Conservation (phyloP, 2,888 invertebrate genomes). For the Octonoba sinensis region DNA sequence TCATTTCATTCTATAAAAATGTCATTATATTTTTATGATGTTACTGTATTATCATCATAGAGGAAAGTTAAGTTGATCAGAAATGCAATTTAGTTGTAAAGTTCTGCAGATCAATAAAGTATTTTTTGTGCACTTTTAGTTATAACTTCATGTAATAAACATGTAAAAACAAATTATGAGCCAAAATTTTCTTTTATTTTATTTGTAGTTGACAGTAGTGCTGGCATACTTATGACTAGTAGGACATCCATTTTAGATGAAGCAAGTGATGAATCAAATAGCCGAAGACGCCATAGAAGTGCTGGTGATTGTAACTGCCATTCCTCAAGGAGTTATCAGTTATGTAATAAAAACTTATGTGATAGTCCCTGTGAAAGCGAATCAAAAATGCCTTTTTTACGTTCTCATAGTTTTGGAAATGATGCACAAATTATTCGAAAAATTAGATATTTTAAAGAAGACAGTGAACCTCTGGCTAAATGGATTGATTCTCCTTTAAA, state of each 20-base stretch:
- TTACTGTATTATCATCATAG: no score
- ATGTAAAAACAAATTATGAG: neutral
- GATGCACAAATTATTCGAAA: slow-evolving; percentile 78
- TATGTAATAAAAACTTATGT: slow-evolving; percentile 19
- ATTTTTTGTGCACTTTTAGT: neutral
- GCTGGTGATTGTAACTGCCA: slow-evolving; percentile 53
- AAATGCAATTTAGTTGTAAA: no score
- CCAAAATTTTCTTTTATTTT: neutral
- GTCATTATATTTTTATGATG: no score
- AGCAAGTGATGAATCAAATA: slow-evolving; percentile 4
- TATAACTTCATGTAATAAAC: neutral
- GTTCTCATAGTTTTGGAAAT: slow-evolving; percentile 83
- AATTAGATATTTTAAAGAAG: slow-evolving; percentile 39
- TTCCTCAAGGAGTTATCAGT: slow-evolving; percentile 9
- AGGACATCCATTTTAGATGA: slow-evolving; percentile 48
- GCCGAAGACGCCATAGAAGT: slow-evolving; percentile 63
- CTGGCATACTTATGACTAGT: slow-evolving; percentile 75
- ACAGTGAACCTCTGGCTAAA: slow-evolving; percentile 22
- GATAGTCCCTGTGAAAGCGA: slow-evolving; percentile 26
- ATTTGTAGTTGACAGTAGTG: slow-evolving; percentile 73
- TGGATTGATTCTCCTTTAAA: slow-evolving; percentile 48
- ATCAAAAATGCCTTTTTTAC: slow-evolving; percentile 65
- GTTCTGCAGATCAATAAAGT: no score
- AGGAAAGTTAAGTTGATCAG: no score
- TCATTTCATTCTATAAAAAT: no score